Conservation (phyloP, 2,797 vertebrate species). For the Mus caroli region DNA sequence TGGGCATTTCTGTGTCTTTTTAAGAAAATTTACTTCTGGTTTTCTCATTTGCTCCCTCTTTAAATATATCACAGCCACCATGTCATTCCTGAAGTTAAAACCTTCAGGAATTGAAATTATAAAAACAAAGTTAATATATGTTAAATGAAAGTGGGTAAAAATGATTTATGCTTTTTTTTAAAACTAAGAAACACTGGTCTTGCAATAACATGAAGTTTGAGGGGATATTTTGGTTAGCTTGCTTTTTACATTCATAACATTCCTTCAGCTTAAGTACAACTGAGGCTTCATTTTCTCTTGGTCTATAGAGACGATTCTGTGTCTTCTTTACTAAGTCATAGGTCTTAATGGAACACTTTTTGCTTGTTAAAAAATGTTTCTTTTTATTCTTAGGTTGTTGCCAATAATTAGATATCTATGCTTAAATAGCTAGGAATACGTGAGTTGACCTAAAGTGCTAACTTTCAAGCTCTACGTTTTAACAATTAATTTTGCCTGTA, state of each 20-base stretch:
- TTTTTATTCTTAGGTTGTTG: slow-evolving; percentile 70
- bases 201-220: not conserved
- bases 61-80: not conserved
- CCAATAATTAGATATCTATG: slow-evolving; percentile 54
- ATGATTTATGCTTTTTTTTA: not conserved
- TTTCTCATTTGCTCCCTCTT: slow-evolving; percentile 27
- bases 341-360: slow-evolving; percentile 12
- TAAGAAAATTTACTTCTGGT: not conserved
- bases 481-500: slow-evolving; percentile 35
- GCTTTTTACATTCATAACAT: slow-evolving; percentile 60
- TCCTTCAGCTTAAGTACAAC: slow-evolving; percentile 62
- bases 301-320: slow-evolving; percentile 62
- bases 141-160: slow-evolving; percentile 61
- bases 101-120: slow-evolving; percentile 1
- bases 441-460: slow-evolving; percentile 31
- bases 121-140: slow-evolving; percentile 66
- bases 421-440: slow-evolving; percentile 37
- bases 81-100: slow-evolving; percentile 38
- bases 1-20: not conserved
- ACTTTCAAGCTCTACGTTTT: slow-evolving; percentile 8
- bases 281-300: slow-evolving; percentile 62
- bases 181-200: slow-evolving; percentile 49
- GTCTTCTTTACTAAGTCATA: slow-evolving; percentile 71
- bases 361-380: slow-evolving; percentile 79
- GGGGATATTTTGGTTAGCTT: not conserved